Base-by-base conservation (phyloP, 2,888 invertebrate genomes). In the Erebia aethiops region DNA sequence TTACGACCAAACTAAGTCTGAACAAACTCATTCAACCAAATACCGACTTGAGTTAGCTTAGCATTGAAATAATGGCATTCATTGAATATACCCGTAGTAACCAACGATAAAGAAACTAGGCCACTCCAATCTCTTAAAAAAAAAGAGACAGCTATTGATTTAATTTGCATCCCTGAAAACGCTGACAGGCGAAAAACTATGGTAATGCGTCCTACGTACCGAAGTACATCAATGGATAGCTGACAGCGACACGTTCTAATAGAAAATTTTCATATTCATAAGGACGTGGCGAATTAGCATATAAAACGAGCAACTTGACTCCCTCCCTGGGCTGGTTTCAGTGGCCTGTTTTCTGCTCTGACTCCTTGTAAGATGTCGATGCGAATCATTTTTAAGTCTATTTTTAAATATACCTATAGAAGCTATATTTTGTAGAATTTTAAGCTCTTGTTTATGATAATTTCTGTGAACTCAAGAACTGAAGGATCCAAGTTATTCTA, bases 211-310 rank as follows among this genome's bases (percentile, higher is more conserved):
- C 84, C 79, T 80, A 81, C 80, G 78, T 81, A 81, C 87, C 80
- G 78, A 81, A 82, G 87, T 84, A 87, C 86, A 84, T 88, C 88
- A 88, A 86, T 85, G 82, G 86, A 87, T 82, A 84, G 91, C 91
- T 92, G 92, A 91, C 90, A 87, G 86, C 87, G 91, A 90, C 92
- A 90, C 88, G 90, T 90, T 90, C 90, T 93, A 91, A 92, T 92
- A 92, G 92, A 92, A 92, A 92, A 92, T 92, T 92, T 92, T 93
- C 92, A 93, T 92, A 92, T 93, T 93, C 92, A 92, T 93, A 92
- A 92, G 91, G 88, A 90, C 89, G 90, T 67, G 67, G 83, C 81
- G 84, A 87, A 93, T 93, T 92, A 91, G 88, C 92, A 92, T 92
- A 92, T 90, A 93, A 92, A 93, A 92, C 92, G 92, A 92, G 91